A percentile compares a stretch with the other conserved stretches of the same genome.
Evolutionary conservation across 2,888 invertebrate species (phyloP).

Genomic region (Leucania comma): DNA sequence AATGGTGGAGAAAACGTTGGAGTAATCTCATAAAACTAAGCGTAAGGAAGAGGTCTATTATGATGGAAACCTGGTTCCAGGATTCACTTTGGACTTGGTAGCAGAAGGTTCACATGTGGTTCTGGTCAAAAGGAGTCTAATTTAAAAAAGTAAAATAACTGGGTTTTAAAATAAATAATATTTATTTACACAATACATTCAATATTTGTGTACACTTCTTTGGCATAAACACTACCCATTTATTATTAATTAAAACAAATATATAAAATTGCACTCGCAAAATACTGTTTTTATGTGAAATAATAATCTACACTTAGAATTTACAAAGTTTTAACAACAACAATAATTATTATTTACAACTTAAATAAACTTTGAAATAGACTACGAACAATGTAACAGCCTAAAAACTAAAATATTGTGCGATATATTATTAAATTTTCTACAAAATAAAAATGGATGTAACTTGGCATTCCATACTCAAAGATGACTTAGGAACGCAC

Average conservation of each 20-base stretch:
- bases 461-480: background rate
- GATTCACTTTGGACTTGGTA: too few relatives aligned
- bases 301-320: conserved; percentile 69
- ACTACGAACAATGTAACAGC: conserved; percentile 75
- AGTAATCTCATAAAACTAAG: too few relatives aligned
- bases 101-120: too few relatives aligned
- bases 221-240: conserved; percentile 87
- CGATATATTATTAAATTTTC: conserved; percentile 46
- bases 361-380: conserved; percentile 70
- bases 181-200: conserved; percentile 84
- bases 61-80: too few relatives aligned
- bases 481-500: background rate
- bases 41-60: too few relatives aligned
- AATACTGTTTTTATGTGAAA: conserved; percentile 80
- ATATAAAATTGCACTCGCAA: conserved; percentile 85
- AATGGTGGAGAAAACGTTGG: too few relatives aligned
- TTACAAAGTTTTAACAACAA: conserved; percentile 75
- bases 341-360: conserved; percentile 75
- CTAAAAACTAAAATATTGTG: conserved; percentile 66
- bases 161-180: conserved; percentile 62
- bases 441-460: conserved; percentile 11
- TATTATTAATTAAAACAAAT: conserved; percentile 69
- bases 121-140: too few relatives aligned
- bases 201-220: conserved; percentile 86
- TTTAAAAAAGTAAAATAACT: background rate